Conservation (phyloP, 2,888 invertebrate genomes). For the Cosmopolites sordidus region DNA sequence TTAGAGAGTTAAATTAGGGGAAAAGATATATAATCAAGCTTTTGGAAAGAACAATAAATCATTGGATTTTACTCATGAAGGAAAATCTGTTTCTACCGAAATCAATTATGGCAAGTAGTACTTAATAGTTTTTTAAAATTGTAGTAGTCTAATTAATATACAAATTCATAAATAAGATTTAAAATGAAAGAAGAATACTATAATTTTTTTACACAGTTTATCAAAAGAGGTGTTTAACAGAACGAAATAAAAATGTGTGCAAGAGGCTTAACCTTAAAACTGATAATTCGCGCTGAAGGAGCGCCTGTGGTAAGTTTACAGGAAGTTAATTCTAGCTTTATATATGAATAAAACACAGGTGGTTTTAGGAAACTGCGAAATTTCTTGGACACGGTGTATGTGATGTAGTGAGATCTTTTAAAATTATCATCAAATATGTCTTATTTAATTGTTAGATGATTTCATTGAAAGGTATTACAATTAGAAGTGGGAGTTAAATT, state of each 20-base stretch:
- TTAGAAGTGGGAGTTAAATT: slow-evolving; percentile 77
- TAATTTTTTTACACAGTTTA: slow-evolving; percentile 74
- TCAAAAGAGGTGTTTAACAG: slow-evolving; percentile 76
- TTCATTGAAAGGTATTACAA: slow-evolving; percentile 59
- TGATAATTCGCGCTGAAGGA: slow-evolving; percentile 81
- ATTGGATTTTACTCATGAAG: slow-evolving; percentile 60
- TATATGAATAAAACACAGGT: too few species aligned
- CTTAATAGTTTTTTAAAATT: too few species aligned
- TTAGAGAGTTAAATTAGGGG: slow-evolving; percentile 69
- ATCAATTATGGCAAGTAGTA: slow-evolving; percentile 86
- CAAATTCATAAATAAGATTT: slow-evolving; percentile 65
- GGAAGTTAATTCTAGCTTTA: too few species aligned
- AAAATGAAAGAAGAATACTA: slow-evolving; percentile 66
- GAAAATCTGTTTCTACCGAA: slow-evolving; percentile 95
- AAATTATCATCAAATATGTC: too few species aligned
- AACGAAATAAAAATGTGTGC: slow-evolving; percentile 70
- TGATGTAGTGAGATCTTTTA: too few species aligned
- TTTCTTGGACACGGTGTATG: slow-evolving; percentile 92
- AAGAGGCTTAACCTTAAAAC: slow-evolving; percentile 80
- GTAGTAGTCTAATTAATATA: too few species aligned
- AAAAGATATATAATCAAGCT: slow-evolving; percentile 73
- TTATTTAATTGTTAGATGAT: too few species aligned
- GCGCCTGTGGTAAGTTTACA: slow-evolving; percentile 75
- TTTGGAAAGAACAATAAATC: slow-evolving; percentile 71
- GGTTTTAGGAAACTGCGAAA: slow-evolving; percentile 64